phyloP scores from a whole-genome alignment of 2,113 vertebrate species.

The Bos indicus region DNA sequence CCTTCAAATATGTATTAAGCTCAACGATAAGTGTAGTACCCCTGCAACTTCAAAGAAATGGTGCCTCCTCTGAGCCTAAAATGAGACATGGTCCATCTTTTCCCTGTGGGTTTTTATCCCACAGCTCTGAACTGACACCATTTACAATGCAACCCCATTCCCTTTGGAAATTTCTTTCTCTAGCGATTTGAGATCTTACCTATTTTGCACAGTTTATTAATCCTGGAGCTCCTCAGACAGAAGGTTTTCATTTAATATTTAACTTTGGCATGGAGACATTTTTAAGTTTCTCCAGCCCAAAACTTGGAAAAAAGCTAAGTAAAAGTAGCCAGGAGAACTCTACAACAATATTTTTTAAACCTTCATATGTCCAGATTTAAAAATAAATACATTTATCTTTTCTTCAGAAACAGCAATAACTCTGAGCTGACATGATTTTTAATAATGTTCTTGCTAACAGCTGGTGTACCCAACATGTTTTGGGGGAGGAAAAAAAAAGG shows the following conservation, averaged over 20 bases:
- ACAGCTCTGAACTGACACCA: constrained; percentile 1
- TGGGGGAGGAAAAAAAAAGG: background rate
- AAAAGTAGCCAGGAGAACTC: constrained; percentile 73
- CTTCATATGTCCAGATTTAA: constrained; percentile 68
- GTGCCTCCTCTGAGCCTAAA: background rate
- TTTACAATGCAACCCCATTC: background rate
- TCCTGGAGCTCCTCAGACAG: constrained; percentile 50
- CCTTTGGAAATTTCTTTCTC: background rate
- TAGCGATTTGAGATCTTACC: constrained; percentile 59
- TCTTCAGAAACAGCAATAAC: constrained; percentile 64
- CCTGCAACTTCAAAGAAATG: background rate
- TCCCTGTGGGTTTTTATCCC: background rate
- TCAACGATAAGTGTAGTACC: background rate
- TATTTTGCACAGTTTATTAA: constrained; percentile 59
- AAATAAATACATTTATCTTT: constrained; percentile 74
- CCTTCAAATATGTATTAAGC: background rate
- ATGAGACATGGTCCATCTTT: background rate
- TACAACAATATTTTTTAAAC: constrained; percentile 70
- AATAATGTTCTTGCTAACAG: constrained; percentile 54
- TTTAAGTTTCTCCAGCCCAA: constrained; percentile 61
- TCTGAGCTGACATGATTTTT: constrained; percentile 59
- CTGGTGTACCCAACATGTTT: background rate
- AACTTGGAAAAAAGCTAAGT: constrained; percentile 62
- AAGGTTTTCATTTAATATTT: constrained; percentile 73
- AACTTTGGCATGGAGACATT: constrained; percentile 64